phyloP scores from a whole-genome alignment of 2,113 vertebrate species.

The Seriola dumerili region DNA sequence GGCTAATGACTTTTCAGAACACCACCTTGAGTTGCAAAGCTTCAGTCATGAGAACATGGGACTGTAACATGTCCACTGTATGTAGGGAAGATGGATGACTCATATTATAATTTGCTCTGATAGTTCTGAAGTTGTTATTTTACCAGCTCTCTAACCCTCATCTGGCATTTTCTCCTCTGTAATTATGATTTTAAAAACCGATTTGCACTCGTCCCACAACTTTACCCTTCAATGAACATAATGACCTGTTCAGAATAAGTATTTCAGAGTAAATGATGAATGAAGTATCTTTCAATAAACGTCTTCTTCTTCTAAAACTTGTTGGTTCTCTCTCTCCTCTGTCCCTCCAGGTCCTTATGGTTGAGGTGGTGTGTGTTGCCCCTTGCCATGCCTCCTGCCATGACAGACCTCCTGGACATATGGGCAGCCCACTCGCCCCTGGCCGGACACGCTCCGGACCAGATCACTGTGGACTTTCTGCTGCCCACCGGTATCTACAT shows the following conservation, averaged over 20 bases:
- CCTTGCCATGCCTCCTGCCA: conserved; percentile 96
- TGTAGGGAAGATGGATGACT: background rate
- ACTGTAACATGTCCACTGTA: background rate
- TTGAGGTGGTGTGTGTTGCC: conserved; percentile 88
- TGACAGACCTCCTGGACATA: conserved; percentile 97
- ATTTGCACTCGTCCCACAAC: background rate
- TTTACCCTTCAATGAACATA: background rate
- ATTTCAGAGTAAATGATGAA: background rate
- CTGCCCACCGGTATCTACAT: conserved; percentile 98
- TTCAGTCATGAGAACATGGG: background rate
- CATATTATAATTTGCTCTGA: background rate
- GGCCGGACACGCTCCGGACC: conserved; percentile 87
- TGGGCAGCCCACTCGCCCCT: conserved; percentile 95
- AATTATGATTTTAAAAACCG: background rate
- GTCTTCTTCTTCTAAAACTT: background rate
- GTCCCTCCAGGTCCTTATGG: conserved; percentile 87
- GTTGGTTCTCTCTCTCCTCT: background rate
- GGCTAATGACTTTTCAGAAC: background rate
- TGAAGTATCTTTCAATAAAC: background rate
- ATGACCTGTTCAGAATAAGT: background rate
- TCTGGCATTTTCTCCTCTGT: background rate
- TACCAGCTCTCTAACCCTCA: background rate
- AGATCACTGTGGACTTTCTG: conserved; percentile 94
- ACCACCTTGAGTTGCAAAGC: background rate
- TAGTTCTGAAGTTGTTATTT: background rate